phyloP scores from a whole-genome alignment of 2,888 invertebrate species.

The Stramonita haemastoma region DNA sequence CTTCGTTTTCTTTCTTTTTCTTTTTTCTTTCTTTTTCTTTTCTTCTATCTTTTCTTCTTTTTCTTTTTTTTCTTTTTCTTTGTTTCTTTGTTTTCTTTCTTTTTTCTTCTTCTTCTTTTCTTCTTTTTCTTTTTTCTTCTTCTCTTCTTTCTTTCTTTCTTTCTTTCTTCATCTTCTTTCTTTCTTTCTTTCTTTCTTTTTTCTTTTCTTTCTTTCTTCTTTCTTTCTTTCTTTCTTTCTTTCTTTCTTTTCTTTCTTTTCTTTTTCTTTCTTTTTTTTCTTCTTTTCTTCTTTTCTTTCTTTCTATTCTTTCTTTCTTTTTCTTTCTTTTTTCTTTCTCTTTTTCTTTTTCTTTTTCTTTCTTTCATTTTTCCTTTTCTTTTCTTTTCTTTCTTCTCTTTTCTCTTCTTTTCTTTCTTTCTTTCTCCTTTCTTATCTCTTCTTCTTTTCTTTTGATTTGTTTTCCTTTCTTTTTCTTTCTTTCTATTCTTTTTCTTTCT shows the following conservation, averaged over 20 bases:
- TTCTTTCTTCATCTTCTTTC: background rate
- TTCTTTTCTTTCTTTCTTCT: background rate
- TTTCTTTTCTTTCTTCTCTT: background rate
- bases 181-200: background rate
- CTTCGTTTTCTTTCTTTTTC: background rate
- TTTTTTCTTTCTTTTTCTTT: background rate
- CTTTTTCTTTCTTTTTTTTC: background rate
- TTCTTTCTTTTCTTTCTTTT: background rate
- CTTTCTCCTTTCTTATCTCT: background rate
- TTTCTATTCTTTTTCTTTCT: background rate
- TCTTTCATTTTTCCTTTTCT: background rate
- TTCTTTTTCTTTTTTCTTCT: background rate
- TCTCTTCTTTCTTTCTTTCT: background rate
- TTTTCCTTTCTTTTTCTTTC: background rate
- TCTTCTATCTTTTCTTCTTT: background rate
- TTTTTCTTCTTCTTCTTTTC: background rate
- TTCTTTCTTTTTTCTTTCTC: too few species aligned
- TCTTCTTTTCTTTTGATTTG: background rate
- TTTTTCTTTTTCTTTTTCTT: background rate
- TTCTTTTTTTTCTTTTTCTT: background rate
- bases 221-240: background rate
- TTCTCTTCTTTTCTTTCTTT: background rate
- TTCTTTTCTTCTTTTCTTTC: background rate
- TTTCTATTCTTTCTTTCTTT: too few species aligned
- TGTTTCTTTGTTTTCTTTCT: background rate